Percentiles rank a stretch among this genome's conserved stretches.
Evolutionary conservation across 2,888 invertebrate species (phyloP).

Genomic region (Nemotelus nigrinus): DNA sequence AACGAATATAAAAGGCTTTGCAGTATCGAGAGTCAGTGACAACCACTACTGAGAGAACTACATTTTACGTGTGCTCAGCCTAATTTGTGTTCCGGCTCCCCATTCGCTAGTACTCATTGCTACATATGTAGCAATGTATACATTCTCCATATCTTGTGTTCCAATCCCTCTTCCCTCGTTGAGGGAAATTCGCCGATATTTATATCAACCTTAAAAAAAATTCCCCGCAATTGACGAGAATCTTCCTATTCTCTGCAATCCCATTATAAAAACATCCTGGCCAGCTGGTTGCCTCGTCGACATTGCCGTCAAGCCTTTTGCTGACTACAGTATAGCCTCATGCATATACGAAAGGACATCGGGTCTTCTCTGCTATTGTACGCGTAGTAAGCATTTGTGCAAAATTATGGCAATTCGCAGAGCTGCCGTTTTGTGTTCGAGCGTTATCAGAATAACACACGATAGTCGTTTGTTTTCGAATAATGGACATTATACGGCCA

Average conservation of each 20-base stretch:
- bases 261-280: conserved; percentile 1
- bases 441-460: conserved; percentile 58
- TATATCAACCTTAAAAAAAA: conserved; percentile 18
- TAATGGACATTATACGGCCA: conserved; percentile 64
- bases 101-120: too few relatives aligned
- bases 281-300: not conserved
- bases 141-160: too few relatives aligned
- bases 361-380: too few relatives aligned
- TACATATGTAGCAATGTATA: too few relatives aligned
- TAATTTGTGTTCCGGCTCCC: too few relatives aligned
- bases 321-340: not conserved
- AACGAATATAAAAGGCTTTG: conserved; percentile 5
- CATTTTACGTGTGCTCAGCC: too few relatives aligned
- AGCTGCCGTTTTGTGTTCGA: conserved; percentile 9
- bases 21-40: too few relatives aligned
- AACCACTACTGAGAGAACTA: too few relatives aligned
- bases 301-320: not conserved
- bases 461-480: conserved; percentile 63
- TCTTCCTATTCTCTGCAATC: conserved; percentile 3
- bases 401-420: conserved; percentile 22
- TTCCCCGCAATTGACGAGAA: not conserved
- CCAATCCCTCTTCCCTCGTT: too few relatives aligned
- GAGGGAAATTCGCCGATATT: not conserved
- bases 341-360: too few relatives aligned
- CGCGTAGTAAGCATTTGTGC: too few relatives aligned